Evolutionary conservation across 2,888 invertebrate species (phyloP), one percentile per base, ranked within the genome.

Genomic region (Drosophila pseudotakahashii): DNA sequence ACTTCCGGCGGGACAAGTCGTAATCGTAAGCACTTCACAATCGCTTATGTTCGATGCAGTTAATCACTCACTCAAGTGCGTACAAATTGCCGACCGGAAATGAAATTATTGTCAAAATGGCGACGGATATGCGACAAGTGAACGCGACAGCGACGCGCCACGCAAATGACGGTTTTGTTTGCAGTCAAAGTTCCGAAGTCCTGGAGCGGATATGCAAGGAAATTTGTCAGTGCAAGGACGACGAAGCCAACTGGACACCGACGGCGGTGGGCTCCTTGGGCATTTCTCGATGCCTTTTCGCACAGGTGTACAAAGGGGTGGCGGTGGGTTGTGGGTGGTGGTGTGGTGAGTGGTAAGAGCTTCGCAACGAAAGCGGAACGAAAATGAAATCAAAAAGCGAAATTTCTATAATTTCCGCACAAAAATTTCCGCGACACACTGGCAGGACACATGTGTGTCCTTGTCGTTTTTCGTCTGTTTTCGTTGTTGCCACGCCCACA

Each of bases 371-470:
- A 77, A 77, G 55, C 69, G 74, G 77, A 80, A 80, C 71, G 73
- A 79, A 81, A 81, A 79, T 67, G 79, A 79, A 73, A 72, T 72
- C 73, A 70, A 77, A 85, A 81, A 88, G 78, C 76, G 76, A 79
- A 89, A 88, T 90, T 89, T 88, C 85, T 88, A 89, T 88, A 88
- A 89, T 89, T 89, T 89, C 89, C 89, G 90, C 78, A 88, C 74
- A 81, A 86, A 80, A 88, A 87, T 78, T 78, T 81, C 75, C 83
- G 75, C 73, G 54, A 52, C 62, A 73, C 79, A 76, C 67, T 68
- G 67, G 71, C 59, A 58, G 57, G 23, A 53, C 50, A 54, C 68
- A 68, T 62, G 55, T 62, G 55, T 57, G 61, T 48, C 48, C 34
- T 37, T 51, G 59, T 44, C 53, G 44, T 37, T 47, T 64, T 26